Percentiles rank a stretch among this genome's conserved stretches.
phyloP scores from a whole-genome alignment of 30 jellyfish, hydroid and myxozoan genomes.

The Turritopsis rubra region DNA sequence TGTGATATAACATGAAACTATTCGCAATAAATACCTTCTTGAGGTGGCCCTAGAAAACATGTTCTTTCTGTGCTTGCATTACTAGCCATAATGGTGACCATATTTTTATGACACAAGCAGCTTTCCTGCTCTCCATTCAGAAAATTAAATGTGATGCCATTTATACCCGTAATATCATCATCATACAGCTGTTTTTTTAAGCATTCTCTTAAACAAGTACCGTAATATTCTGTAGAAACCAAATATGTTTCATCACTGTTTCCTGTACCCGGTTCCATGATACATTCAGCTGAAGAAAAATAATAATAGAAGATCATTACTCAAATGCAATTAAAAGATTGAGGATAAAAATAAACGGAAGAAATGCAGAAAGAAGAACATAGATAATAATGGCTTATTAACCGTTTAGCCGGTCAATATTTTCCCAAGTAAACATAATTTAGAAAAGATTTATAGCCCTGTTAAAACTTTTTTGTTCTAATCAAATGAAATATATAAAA shows the following conservation, averaged over 20 bases:
- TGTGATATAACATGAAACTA: neutral
- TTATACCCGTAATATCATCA: neutral
- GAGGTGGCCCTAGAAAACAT: neutral
- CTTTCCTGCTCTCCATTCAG: no score
- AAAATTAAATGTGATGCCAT: neutral
- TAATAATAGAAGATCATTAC: no score
- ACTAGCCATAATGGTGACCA: neutral
- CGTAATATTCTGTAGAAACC: neutral
- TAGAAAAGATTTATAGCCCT: no score
- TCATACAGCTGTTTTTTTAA: neutral
- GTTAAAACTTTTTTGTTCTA: no score
- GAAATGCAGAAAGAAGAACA: no score
- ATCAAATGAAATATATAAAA: no score
- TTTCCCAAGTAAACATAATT: no score
- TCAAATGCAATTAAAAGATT: no score
- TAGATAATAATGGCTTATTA: no score
- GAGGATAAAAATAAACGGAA: no score
- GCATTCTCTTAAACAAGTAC: neutral
- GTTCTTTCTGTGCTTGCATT: neutral
- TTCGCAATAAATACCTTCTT: neutral
- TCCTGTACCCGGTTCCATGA: neutral
- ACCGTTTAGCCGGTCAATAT: no score
- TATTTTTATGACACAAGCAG: neutral
- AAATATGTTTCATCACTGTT: neutral
- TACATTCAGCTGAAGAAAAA: neutral